Evolutionary conservation across 2,113 vertebrate species (phyloP).

Genomic region (Origma solitaria): DNA sequence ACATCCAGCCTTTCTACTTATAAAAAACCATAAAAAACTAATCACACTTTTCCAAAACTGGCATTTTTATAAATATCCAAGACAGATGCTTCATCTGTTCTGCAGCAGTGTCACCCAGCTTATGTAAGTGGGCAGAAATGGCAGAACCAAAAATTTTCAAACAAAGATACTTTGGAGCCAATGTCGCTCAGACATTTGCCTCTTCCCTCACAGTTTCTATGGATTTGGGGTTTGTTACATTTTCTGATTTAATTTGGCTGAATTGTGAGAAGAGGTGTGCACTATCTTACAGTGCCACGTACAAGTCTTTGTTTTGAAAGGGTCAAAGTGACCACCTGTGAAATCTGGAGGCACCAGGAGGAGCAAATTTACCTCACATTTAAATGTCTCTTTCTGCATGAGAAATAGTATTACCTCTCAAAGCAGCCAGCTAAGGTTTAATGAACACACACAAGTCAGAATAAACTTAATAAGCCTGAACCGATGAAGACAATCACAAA

Average conservation of each 20-base stretch:
- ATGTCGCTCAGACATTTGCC: not conserved
- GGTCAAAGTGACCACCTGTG: not conserved
- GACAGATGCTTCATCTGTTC: constrained; percentile 13
- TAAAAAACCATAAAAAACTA: not conserved
- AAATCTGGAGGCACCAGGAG: not conserved
- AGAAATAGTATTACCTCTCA: not conserved
- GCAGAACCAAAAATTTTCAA: not conserved
- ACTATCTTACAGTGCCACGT: not conserved
- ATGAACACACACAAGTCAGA: not conserved
- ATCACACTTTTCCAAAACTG: not conserved
- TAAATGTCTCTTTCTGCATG: accelerated
- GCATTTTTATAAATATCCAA: constrained; percentile 10
- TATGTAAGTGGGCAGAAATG: not conserved
- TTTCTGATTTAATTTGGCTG: not conserved
- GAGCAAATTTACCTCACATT: not conserved
- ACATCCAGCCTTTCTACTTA: not conserved
- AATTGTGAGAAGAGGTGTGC: not conserved
- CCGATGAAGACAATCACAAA: not conserved
- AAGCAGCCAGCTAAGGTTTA: not conserved
- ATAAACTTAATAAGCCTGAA: not conserved
- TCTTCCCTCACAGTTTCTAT: not conserved
- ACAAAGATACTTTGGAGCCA: not conserved
- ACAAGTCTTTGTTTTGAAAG: not conserved
- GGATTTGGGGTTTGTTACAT: not conserved
- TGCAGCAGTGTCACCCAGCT: not conserved